Evolutionary conservation across 1,140 invertebrate species (phyloP).

Genomic region (Camponotus pennsylvanicus): DNA sequence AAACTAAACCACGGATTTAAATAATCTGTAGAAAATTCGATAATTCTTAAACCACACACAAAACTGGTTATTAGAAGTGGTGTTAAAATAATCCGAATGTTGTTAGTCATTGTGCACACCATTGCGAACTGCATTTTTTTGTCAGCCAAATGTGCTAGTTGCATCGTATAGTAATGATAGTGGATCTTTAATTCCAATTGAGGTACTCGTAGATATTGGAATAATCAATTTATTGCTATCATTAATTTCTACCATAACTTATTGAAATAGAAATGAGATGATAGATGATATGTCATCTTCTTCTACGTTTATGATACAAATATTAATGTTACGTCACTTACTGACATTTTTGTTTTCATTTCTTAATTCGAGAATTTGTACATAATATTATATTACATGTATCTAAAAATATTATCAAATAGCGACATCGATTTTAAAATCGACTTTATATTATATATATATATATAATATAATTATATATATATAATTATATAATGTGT

Average conservation of each 20-base stretch:
- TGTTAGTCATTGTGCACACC: background rate
- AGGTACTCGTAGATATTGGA: background rate
- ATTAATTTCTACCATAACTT: background rate
- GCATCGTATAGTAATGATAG: background rate
- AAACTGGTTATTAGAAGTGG: background rate
- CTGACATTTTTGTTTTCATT: too few relatives aligned
- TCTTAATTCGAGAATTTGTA: too few relatives aligned
- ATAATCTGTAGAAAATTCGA: background rate
- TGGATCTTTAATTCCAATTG: background rate
- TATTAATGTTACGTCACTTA: too few relatives aligned
- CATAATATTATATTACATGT: too few relatives aligned
- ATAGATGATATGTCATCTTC: background rate
- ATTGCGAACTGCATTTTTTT: background rate
- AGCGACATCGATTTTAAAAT: too few relatives aligned
- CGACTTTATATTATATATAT: too few relatives aligned
- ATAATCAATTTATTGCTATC: background rate
- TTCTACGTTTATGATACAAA: background rate
- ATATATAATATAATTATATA: too few relatives aligned
- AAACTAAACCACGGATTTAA: background rate
- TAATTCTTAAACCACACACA: slow-evolving; percentile 15
- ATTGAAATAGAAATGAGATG: background rate
- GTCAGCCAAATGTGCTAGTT: background rate
- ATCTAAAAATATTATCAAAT: too few relatives aligned
- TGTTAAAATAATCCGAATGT: background rate
- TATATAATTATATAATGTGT: too few relatives aligned